Percentiles rank a stretch among this genome's conserved stretches.
phyloP scores from a whole-genome alignment of 2,797 vertebrate species.

The Lepilemur septentrionalis region DNA sequence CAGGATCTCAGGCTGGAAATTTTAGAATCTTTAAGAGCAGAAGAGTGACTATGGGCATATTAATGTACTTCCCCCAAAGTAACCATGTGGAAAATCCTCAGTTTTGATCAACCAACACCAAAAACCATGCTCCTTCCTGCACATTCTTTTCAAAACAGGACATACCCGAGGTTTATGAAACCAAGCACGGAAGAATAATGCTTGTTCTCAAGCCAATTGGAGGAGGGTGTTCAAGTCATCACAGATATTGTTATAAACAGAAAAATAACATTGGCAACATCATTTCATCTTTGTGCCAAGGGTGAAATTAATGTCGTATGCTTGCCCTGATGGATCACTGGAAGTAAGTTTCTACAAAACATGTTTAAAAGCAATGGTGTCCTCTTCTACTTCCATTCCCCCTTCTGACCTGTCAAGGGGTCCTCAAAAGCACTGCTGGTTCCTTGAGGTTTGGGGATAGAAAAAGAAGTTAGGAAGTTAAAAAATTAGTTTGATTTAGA shows the following conservation, averaged over 20 bases:
- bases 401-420: conserved; percentile 37
- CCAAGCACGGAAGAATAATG: conserved; percentile 77
- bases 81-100: conserved; percentile 36
- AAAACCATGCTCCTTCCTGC: conserved; percentile 66
- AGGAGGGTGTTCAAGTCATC: conserved; percentile 83
- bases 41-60: conserved; percentile 41
- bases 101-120: conserved; percentile 66
- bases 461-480: neutral
- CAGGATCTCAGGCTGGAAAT: conserved; percentile 33
- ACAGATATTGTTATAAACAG: conserved; percentile 85
- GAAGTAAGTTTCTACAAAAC: conserved; percentile 81
- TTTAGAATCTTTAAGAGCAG: conserved; percentile 77
- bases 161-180: conserved; percentile 79
- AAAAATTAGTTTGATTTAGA: neutral
- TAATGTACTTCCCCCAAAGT: neutral
- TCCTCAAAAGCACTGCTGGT: neutral
- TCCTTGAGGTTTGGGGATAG: neutral
- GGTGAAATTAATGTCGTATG: conserved; percentile 86
- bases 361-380: conserved; percentile 71
- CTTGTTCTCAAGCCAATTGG: conserved; percentile 83
- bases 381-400: conserved; percentile 32
- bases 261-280: conserved; percentile 85
- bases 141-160: conserved; percentile 78
- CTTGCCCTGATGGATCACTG: conserved; percentile 77
- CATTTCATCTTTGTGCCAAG: conserved; percentile 85